Evolutionary conservation across 2,888 invertebrate genomes (phyloP), one percentile per base, ranked within the genome.

Genomic region (Thera britannica): DNA sequence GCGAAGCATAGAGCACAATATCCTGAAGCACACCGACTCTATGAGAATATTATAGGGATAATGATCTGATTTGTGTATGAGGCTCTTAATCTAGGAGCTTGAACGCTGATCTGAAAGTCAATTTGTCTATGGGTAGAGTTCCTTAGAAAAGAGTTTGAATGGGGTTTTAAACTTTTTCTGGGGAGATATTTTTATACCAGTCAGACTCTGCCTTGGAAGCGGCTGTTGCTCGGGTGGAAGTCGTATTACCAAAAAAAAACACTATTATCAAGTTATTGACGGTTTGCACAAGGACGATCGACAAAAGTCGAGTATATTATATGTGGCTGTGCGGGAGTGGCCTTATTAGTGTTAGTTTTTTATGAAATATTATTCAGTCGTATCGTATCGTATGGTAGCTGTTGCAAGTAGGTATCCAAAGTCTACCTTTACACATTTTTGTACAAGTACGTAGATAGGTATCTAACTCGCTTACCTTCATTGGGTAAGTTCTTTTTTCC

Each of bases 1-100:
- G 56, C 78, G 82, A 62, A 87, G 87, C 72, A 78, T 93, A 74
- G 90, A 89, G 75, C 85, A 85, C 56, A 90, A 92, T 68, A 89
- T 93, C 61, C 81, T 92, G 2, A 93, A 92, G 72, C 93, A 90
- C 74, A 83, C 91, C 58, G 93, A 93, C 77, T 92, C 93, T 8
- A 93, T 93, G 92, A 87, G 93, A 78, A 87, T 93, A 79, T 83
- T 93, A 72, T 92, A 89, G 82, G 77, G 67, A 75, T 70, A 64
- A 72, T 82, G 83, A 84, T 81, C 77, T 77, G 71, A 78, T 60
- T 74, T 72, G 71, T 75, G 69, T 69, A 77, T 77, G 84, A 89
- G 86, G 83, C 86, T 88, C 86, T 84, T 77, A 79, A 80, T 85
- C 85, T 86, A 87, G 86, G 64, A 41, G 60, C 57, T 61, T 66